Conservation (phyloP, 2,797 vertebrate genomes). For the Lacerta viridis region DNA sequence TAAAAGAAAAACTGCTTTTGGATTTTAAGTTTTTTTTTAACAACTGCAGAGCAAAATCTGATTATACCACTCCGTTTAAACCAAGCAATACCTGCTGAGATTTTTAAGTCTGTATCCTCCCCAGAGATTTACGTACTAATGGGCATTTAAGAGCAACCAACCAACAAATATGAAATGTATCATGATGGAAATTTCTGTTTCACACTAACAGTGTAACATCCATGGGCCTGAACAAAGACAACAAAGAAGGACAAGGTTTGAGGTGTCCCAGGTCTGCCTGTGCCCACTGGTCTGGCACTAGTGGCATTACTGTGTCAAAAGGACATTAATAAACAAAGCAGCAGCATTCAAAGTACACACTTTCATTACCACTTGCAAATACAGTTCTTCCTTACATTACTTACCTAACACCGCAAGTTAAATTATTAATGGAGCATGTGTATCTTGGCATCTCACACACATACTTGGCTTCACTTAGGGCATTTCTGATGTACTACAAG, state of each 20-base stretch:
- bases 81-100: constrained; percentile 28
- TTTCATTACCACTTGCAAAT: neutral
- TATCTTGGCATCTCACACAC: neutral
- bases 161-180: neutral
- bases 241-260: neutral
- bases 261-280: too few relatives aligned
- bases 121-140: neutral
- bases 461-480: constrained; percentile 41
- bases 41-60: constrained; percentile 47
- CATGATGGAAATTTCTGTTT: neutral
- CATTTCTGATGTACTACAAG: constrained; percentile 7
- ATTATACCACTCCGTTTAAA: constrained; percentile 5
- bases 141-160: neutral
- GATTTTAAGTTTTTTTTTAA: constrained; percentile 13
- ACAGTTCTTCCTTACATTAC: neutral
- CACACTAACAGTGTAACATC: neutral
- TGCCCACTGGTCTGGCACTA: too few relatives aligned
- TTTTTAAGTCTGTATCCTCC: neutral
- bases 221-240: neutral
- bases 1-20: constrained; percentile 43
- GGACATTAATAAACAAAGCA: neutral
- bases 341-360: neutral
- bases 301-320: neutral
- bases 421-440: constrained; percentile 26
- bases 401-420: constrained; percentile 1